Percentiles rank a stretch among this genome's conserved stretches.
These are phyloP conservation scores for Deilephila elpenor DNA, from an alignment of 2,888 invertebrate species.

Conservation along the genomic window DNA sequence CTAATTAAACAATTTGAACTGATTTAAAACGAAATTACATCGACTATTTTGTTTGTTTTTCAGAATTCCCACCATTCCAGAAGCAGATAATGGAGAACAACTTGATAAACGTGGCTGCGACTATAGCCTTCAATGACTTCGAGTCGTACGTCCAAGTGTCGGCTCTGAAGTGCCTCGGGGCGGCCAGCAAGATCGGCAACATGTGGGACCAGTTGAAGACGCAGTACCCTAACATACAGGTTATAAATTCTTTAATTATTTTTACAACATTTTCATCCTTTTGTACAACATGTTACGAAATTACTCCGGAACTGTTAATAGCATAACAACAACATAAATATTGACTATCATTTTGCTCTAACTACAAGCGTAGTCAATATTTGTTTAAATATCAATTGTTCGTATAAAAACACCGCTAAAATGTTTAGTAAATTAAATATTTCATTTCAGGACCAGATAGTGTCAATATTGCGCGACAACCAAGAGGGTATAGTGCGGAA, in stretches of 20 bases:
- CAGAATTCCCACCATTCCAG: slow-evolving; percentile 92
- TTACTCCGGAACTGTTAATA: not conserved
- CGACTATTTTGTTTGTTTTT: slow-evolving; percentile 41
- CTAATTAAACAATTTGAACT: too few relatives aligned
- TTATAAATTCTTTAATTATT: slow-evolving; percentile 52
- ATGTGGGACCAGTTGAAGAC: slow-evolving; percentile 87
- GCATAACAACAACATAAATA: not conserved
- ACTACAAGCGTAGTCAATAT: not conserved
- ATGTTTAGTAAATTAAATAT: not conserved
- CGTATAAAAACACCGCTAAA: not conserved
- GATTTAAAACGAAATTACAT: too few relatives aligned
- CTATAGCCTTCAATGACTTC: slow-evolving; percentile 87
- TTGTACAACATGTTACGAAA: not conserved
- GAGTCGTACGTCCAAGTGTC: slow-evolving; percentile 91
- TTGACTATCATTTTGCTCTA: not conserved
- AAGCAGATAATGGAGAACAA: slow-evolving; percentile 87
- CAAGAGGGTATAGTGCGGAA: slow-evolving; percentile 91
- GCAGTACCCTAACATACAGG: slow-evolving; percentile 85
- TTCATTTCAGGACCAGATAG: slow-evolving; percentile 74
- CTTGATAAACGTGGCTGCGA: slow-evolving; percentile 86
- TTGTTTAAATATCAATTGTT: not conserved
- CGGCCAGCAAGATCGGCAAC: slow-evolving; percentile 86
- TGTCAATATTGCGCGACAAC: slow-evolving; percentile 86
- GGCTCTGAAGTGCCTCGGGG: slow-evolving; percentile 88
- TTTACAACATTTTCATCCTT: too few relatives aligned